Base-by-base conservation (phyloP, 2,888 invertebrate genomes). In the Ellobium chinense region DNA sequence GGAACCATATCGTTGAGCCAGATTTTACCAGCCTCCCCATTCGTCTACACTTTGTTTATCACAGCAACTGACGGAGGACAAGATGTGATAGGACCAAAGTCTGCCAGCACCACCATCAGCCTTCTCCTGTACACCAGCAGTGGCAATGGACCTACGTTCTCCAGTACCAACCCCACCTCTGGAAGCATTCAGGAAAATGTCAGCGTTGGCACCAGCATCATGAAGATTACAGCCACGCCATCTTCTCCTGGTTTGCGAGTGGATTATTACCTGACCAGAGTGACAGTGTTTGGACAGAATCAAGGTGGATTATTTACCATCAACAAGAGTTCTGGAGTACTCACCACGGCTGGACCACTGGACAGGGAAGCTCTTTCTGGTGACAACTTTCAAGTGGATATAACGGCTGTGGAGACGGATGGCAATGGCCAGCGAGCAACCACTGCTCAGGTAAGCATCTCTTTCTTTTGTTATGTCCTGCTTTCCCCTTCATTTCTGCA, bases 121-220 rank as follows among this genome's bases (percentile, higher is more conserved):
- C 78, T 84, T 29, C 65, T 75, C 1, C 54, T 81, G 2, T 78
- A 70, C 69, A 37, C 72, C 65, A 34, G 69, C 68, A 29, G 34
- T 27, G 58, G 77, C 21, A 74, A 46, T 0, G 89, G 89, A 1
- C 91, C 90, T 1, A 75, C 72, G 9, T 90, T 90, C 82, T 58
- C 78, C 5, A 58, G 74, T 18, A 18, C 78, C 9, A 78, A 62
- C 31, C 73, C 86, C 0, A 95, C 96, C 88, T 95, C 95, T 82
- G 97, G 97, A 76, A 96, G 95, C 85, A 96, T 98, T 60, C 95
- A 95, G 89, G 98, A 98, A 93, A 98, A 98, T 93, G 97, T 97
- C 93, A 96, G 96, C 1, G 95, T 96, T 74, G 98, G 97, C 76
- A 97, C 96, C 21, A 96, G 96, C 89, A 96, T 98, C 86, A 93